Evolutionary conservation across 1,140 invertebrate species (phyloP), one percentile per base, ranked within the genome.

Genomic region (Drosophila baimaii): DNA sequence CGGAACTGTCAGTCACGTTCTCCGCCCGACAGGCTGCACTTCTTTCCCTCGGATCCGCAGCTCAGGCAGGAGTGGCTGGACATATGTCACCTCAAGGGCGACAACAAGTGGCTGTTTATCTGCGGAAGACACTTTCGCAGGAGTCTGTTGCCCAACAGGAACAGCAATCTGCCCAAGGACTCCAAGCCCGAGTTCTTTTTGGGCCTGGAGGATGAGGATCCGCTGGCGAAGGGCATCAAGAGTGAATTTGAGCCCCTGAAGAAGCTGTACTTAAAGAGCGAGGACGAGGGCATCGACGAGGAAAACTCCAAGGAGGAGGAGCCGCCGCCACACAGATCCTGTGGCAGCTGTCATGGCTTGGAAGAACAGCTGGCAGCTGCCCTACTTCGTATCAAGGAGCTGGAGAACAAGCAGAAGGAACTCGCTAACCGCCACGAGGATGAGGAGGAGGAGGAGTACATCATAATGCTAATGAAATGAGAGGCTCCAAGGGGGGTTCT

Each of bases 401-500:
- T 71, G 12, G 65, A 71, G 33, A 21, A 49, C 10, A 19, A 3
- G 6, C 41, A 37, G 3, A 9, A 25, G 7, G 5, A 43, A 23
- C n/a, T 9, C 0, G 1, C 41, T 3, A 10, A 33, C 10, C 39
- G 4, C 12, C 51, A 71, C 15, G 65, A 71, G 10, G 65, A 71
- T 15, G 59, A 46, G 29, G 49, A 71, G 21, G 63, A 51, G 17
- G 49, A 65, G 7, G 68, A 71, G 52, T 25, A 49, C 41, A 71
- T 71, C 25, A 58, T 71, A 12, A 39, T 71, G 43, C 51, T 71
- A 15, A 71, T 71, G 68, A 71, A 71, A 47, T 71, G 19, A 64
- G 21, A 9, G 12, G 21, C 5, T 13, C 2, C 8, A 15, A n/a
- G 1, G 1, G 17, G 19, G 12, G n/a, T 33, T 44, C 23, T n/a